Percentiles rank a stretch among this genome's conserved stretches.
Conservation (phyloP, 2,113 vertebrate species). For the Panthera leo region DNA sequence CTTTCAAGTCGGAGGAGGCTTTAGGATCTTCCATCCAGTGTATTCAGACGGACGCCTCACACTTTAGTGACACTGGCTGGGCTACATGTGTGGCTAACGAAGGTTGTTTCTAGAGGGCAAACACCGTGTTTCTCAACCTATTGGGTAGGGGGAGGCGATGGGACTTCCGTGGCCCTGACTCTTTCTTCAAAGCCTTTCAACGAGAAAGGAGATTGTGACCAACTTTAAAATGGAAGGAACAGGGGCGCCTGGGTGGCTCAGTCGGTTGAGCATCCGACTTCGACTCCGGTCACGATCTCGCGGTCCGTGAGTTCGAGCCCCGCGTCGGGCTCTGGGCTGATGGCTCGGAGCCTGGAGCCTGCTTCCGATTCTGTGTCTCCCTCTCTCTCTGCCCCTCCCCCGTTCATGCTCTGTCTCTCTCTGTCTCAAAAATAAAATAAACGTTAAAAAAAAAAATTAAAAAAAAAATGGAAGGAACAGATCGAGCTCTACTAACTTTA, state of each 20-base stretch:
- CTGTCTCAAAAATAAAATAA: too few species aligned
- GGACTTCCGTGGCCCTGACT: conserved; percentile 1
- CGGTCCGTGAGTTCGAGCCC: too few species aligned
- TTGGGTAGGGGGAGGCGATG: background rate
- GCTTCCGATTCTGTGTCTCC: too few species aligned
- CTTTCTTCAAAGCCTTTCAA: background rate
- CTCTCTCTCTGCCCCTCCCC: too few species aligned
- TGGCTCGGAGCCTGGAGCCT: too few species aligned
- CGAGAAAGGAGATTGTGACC: background rate
- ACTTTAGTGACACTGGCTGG: background rate
- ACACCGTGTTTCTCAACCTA: background rate
- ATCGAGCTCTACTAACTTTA: background rate
- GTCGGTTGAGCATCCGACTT: too few species aligned
- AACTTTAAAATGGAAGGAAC: background rate
- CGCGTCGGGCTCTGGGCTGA: too few species aligned
- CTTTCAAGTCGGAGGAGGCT: background rate
- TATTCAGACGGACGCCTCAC: background rate
- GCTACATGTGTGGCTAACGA: background rate
- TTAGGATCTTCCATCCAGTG: background rate
- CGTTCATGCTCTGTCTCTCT: too few species aligned
- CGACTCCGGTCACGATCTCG: too few species aligned
- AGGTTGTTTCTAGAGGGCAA: background rate
- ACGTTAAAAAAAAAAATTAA: too few species aligned
- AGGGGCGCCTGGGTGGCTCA: background rate
- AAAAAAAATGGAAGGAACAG: background rate